Evolutionary conservation across 1,140 invertebrate genomes (phyloP).

Genomic region (Cyphomyrmex costatus): DNA sequence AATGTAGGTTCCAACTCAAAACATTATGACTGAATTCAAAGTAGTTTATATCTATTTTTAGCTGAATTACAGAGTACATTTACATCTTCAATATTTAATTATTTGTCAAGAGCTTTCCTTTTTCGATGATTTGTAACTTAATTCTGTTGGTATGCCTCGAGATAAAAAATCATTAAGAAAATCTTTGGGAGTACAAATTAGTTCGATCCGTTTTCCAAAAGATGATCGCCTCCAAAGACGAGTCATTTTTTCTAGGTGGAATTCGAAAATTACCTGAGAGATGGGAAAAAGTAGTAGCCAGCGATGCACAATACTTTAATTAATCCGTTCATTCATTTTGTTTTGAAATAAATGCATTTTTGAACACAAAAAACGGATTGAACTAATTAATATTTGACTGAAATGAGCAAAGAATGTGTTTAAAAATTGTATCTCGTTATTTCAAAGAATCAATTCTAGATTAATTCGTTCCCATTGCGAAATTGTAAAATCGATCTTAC

Average conservation of each 20-base stretch:
- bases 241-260: too few species aligned
- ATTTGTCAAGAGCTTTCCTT: background rate
- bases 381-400: too few species aligned
- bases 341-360: too few species aligned
- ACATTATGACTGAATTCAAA: background rate
- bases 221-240: too few species aligned
- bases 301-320: too few species aligned
- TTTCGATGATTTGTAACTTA: background rate
- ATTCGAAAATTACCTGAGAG: too few species aligned
- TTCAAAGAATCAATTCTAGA: background rate
- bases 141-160: background rate
- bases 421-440: background rate
- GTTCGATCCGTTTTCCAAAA: too few species aligned
- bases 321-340: too few species aligned
- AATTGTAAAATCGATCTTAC: conserved; percentile 8
- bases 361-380: too few species aligned
- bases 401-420: background rate
- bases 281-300: too few species aligned
- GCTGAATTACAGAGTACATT: background rate
- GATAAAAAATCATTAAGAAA: background rate
- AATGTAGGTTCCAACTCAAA: background rate
- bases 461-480: background rate
- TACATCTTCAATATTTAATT: background rate
- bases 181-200: too few species aligned
- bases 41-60: background rate